Base-by-base conservation (phyloP, 2,888 invertebrate genomes). In the Patella ulyssiponensis region DNA sequence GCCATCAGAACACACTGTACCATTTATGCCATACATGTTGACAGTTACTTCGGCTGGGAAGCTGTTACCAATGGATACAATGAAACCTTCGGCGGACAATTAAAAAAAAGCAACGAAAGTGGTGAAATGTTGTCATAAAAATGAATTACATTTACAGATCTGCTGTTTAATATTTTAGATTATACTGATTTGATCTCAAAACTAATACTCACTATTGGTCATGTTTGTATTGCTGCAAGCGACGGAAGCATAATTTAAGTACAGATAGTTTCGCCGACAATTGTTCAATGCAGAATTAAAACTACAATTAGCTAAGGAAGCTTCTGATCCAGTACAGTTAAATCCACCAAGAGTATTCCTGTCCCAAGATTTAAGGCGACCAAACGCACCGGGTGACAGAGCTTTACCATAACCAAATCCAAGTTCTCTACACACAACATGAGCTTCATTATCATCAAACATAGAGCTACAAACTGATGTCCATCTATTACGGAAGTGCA, bases 301-400 rank as follows among this genome's bases (percentile, higher is more conserved):
- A 4, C 76, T 77, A 77, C 86, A 87, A 17, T 80, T 69, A 15
- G 81, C 82, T 3, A 87, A 79, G 3, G 85, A 80, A 17, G 72
- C 73, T 76, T 88, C 88, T 11, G 58, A 73, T 2, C 87, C 88
- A 0, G 86, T 83, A 79, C 96, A 96, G 81, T 93, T 85, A 52
- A 90, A 81, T 17, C 85, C 83, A 15, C 85, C 82, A 27, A 90
- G 81, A 76, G 80, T 84, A 14, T 81, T 77, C 0, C 81, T 78
- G 73, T 81, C 3, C 9, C n/a, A 15, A 27, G 27, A 27, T 27
- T 27, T 27, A 27, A 27, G 27, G 14, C 27, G 83, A 14, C 86
- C 87, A 80, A 86, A 85, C 9, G 85, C 84, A n/a, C 86, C 83
- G 58, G 77, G 81, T 33, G 85, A 83, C 3, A 87, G 78, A 23